These are phyloP conservation scores for Takifugu flavidus DNA, from an alignment of 2,113 vertebrate genomes.

Conservation along the genomic window DNA sequence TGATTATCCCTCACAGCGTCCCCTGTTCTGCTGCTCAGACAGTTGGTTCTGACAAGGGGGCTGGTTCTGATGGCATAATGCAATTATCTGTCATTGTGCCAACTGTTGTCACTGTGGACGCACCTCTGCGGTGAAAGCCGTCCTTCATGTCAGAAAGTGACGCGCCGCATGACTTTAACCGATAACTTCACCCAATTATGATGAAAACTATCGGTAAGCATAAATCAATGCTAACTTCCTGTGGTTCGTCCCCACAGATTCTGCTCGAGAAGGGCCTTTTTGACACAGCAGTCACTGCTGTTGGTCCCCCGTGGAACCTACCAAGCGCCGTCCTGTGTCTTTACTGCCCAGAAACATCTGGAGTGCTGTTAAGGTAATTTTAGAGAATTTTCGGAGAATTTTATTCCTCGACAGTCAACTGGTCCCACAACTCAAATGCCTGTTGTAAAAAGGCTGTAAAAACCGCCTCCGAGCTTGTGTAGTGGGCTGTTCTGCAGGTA, in stretches of 20 bases:
- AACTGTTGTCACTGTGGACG: constrained; percentile 62
- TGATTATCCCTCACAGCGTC: constrained; percentile 69
- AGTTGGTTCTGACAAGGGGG: constrained; percentile 72
- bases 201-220: constrained; percentile 11
- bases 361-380: constrained; percentile 80
- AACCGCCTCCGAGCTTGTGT: constrained; percentile 70
- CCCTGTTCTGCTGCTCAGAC: constrained; percentile 53
- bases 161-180: constrained; percentile 17
- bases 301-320: constrained; percentile 72
- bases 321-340: constrained; percentile 72
- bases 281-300: constrained; percentile 77
- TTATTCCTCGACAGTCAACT: background rate
- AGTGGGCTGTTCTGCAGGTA: constrained; percentile 83
- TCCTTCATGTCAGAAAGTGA: constrained; percentile 58
- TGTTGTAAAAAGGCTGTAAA: constrained; percentile 71
- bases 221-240: constrained; percentile 27
- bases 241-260: constrained; percentile 65
- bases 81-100: constrained; percentile 67
- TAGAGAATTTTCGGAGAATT: no score
- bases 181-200: background rate
- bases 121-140: constrained; percentile 50
- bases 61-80: constrained; percentile 68
- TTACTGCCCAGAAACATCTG: constrained; percentile 80
- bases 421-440: constrained; percentile 49
- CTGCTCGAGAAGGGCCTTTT: constrained; percentile 76